Base-by-base conservation (phyloP, 2,888 invertebrate species). In the Andrena hattorfiana region DNA sequence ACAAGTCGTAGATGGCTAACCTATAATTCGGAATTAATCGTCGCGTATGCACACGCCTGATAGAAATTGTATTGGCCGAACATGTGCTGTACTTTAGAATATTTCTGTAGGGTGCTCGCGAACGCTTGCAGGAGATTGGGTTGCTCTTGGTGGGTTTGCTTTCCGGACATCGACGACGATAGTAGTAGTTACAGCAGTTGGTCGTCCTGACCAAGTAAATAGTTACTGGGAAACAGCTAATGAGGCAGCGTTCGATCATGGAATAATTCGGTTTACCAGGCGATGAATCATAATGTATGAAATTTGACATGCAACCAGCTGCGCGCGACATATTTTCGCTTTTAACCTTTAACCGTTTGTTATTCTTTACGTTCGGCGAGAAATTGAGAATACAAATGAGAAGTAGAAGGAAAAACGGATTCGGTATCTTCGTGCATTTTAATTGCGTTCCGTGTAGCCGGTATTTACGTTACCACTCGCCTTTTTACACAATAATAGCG, bases 31-130 rank as follows among this genome's bases (percentile, higher is more conserved):
- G 16, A 59, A 48, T 51, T 5, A 16, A 16, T 62, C 20, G 10
- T 10, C 8, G 32, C 4, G 20, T 10, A 6, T 13, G 16, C 3
- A n/a, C 16, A 23, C 4, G 16, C 10, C 10, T n/a, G 30, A 54
- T 23, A 23, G n/a, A 35, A 62, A 62, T 4, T 60, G 2, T 0
- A n/a, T 20, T 32, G 20, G 4, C n/a, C 4, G 20, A 71, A 16
- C 23, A 79, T 85, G 71, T 85, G 69, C 16, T 74, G 85, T 20
- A 63, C 59, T n/a, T 0, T 79, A 2, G 56, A 70, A 13, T 84
- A 74, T 67, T 23, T 83, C 20, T 77, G 77, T 6, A 75, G 32
- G 13, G 30, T 82, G 60, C 13, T 85, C 8, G 35, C 59, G 7
- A 26, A 20, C 5, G 32, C 56, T 28, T 85, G 69, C 32, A 83